Base-by-base conservation (phyloP, 2,113 vertebrate genomes). In the Siphamia tubifer region DNA sequence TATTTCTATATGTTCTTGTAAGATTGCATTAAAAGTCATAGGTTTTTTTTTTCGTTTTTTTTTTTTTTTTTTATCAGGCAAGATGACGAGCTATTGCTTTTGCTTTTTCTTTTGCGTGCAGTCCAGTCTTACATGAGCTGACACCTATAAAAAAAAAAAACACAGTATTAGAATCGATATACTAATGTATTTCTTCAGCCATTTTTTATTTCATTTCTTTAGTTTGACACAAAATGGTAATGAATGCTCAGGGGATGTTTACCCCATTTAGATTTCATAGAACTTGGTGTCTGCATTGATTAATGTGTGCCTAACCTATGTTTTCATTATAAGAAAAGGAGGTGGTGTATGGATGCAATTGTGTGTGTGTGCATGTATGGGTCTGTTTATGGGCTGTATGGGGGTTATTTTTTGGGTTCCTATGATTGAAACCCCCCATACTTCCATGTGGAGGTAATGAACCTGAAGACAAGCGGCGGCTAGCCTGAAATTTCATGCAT, bases 401-500 rank as follows among this genome's bases (percentile, higher is more conserved):
- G 51, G 73, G 82, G 76, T 80, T 70, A 84, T 90, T 84, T 87
- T 88, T 85, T 80, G 48, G 85, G 77, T 34, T 79, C 61, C 70
- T 77, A 80, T 89, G 92, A 91, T 89, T 91, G 90, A 90, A 91
- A 78, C 79, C 79, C 56, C 76, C 72, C 72, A 53, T 85, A 74
- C 83, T 61, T 88, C 77, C 63, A 63, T 83, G 85, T 88, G 82
- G 73, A 85, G 89, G 89, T 92, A 93, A 93, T 92, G 91, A 91
- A 91, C 88, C 89, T 87, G 75, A 85, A 83, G 88, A 93, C 90
- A 92, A 80, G 87, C 85, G 83, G 82, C 66, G 62, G 82, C 87
- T 68, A 78, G 84, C 81, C 82, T 89, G 89, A 90, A 91, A 93
- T 90, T 86, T 90, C 87, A 91, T 90, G 88, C 92, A 91, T 90